Base-by-base conservation (phyloP, 2,888 invertebrate genomes). In the Andrena haemorrhoa region DNA sequence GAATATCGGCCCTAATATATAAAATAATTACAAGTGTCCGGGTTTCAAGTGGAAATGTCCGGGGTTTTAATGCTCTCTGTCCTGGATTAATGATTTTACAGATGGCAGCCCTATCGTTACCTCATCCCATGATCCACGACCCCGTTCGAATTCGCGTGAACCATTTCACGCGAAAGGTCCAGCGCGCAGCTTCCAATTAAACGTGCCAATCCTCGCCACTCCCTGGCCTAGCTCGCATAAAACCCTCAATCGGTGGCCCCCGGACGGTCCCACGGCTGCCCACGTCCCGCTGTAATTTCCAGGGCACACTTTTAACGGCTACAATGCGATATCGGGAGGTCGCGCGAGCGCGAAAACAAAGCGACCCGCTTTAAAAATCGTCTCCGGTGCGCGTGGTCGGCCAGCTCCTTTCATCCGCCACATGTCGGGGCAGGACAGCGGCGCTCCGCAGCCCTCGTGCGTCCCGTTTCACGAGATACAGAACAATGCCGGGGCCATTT, bases 321-420 rank as follows among this genome's bases (percentile, higher is more conserved):
- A 70, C 77, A 74, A 75, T 77, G 26, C 77, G 73, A 82, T 78
- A 82, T 74, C 51, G 70, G 78, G 78, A 83, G 83, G 71, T 69
- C 72, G 79, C 82, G 72, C 51, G 70, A 71, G 74, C 72, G 47
- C 49, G 76, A 79, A 86, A 85, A 86, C 87, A 87, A 86, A 83
- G 74, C 65, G 49, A 12, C 58, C 12, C 65, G 69, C 47, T 71
- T 74, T 64, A 64, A 84, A 70, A 81, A 86, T 86, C 75, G 78
- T 85, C 73, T 83, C 74, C 51, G 82, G 73, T 71, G 64, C 77
- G 76, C 56, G 76, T 68, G 61, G 75, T 74, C 61, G 41, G 53
- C 33, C 74, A 74, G 75, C 76, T 84, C 82, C 79, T 88, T 87
- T 87, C 86, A 86, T 86, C 86, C 81, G 86, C 86, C 88, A 86